Evolutionary conservation across 1,140 invertebrate species (phyloP).

Genomic region (Anagrus nilaparvatae): DNA sequence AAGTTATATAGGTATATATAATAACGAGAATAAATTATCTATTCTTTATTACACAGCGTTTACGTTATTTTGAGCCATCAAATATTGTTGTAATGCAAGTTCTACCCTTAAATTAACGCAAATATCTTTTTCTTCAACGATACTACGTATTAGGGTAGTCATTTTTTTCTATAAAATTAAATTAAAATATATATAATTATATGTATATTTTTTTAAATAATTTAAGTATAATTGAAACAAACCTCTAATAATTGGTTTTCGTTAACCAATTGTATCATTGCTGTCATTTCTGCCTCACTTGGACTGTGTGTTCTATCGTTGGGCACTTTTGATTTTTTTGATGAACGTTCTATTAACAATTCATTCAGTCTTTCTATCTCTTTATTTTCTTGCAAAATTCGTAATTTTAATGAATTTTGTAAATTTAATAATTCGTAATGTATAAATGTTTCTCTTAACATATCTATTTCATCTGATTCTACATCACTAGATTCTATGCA

Average conservation of each 20-base stretch:
- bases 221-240: too few species aligned
- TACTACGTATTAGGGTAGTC: slow-evolving; percentile 49
- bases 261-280: slow-evolving; percentile 43
- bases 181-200: slow-evolving; percentile 11
- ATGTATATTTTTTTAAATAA: too few species aligned
- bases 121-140: slow-evolving; percentile 56
- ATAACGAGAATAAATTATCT: too few species aligned
- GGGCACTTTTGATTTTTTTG: slow-evolving; percentile 36
- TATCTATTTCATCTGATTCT: slow-evolving; percentile 40
- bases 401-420: slow-evolving; percentile 51
- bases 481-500: slow-evolving; percentile 33
- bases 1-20: too few species aligned
- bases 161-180: slow-evolving; percentile 44
- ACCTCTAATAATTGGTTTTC: slow-evolving; percentile 56
- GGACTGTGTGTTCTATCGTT: slow-evolving; percentile 37
- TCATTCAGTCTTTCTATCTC: slow-evolving; percentile 56
- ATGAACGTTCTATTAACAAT: slow-evolving; percentile 36
- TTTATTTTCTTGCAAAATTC: slow-evolving; percentile 54
- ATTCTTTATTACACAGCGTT: too few species aligned
- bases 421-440: slow-evolving; percentile 56
- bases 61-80: slow-evolving; percentile 28
- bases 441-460: slow-evolving; percentile 51
- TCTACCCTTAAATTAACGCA: slow-evolving; percentile 57
- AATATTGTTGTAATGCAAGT: slow-evolving; percentile 49
- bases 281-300: slow-evolving; percentile 41